Percentiles rank a stretch among this genome's conserved stretches.
These are phyloP conservation scores for Palythoa grandis DNA, from an alignment of 92 coral and sea anemone species.

Conservation along the genomic window DNA sequence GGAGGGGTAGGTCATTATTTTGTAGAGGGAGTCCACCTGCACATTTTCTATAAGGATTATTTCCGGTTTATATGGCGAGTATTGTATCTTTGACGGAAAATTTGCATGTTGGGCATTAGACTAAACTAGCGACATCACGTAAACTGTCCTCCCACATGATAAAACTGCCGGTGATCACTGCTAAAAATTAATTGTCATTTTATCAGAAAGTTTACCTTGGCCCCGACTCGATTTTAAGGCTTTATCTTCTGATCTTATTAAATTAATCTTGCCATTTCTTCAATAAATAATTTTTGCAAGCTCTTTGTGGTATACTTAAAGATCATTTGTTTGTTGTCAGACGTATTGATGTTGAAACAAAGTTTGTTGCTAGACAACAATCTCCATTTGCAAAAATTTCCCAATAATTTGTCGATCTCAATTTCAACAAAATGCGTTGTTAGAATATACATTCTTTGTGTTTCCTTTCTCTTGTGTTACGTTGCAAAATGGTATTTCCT, in stretches of 20 bases:
- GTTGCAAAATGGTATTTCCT: conserved; percentile 41
- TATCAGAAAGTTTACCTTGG: not conserved
- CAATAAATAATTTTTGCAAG: not conserved
- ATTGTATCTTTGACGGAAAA: not conserved
- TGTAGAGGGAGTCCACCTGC: conserved; percentile 4
- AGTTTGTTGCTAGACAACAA: conserved; percentile 22
- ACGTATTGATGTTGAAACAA: not conserved
- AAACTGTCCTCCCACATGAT: not conserved
- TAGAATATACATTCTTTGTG: not conserved
- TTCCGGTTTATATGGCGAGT: conserved; percentile 25
- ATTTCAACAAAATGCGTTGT: conserved; percentile 16
- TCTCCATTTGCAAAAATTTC: not conserved
- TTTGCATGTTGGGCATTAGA: not conserved
- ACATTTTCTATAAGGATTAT: not conserved
- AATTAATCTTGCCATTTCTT: not conserved
- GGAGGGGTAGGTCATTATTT: conserved; percentile 21
- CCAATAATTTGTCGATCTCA: not conserved
- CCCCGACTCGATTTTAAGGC: not conserved
- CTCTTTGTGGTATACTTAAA: not conserved
- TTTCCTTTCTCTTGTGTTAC: conserved; percentile 22
- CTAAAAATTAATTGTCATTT: not conserved
- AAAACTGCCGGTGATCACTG: not conserved
- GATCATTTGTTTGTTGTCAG: not conserved
- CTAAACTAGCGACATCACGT: conserved; percentile 25
- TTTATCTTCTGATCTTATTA: not conserved